These are phyloP conservation scores for Pseudoatta argentina DNA, from an alignment of 1,140 invertebrate species.

Conservation along the genomic window DNA sequence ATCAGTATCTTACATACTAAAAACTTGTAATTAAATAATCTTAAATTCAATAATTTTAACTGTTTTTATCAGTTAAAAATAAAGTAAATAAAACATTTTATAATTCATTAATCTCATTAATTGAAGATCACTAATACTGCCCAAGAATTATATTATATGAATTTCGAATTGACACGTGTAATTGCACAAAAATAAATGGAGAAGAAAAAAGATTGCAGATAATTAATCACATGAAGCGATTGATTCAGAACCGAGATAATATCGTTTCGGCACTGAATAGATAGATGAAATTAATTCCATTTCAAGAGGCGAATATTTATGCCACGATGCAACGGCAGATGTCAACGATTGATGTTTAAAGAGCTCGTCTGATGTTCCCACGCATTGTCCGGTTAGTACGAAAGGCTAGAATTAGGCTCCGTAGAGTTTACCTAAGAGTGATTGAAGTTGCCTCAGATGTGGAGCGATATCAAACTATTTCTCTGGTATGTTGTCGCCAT, in stretches of 20 bases:
- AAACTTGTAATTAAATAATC: background rate
- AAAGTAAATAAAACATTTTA: background rate
- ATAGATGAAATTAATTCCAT: background rate
- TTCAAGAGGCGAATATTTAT: constrained; percentile 10
- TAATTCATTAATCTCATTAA: background rate
- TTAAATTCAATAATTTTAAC: background rate
- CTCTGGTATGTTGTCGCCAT: constrained; percentile 58
- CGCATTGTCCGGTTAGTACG: constrained; percentile 50
- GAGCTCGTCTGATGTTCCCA: constrained; percentile 47
- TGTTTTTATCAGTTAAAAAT: background rate
- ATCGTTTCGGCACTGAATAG: constrained; percentile 2
- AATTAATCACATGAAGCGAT: constrained; percentile 5
- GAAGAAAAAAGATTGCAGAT: background rate
- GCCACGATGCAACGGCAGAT: background rate
- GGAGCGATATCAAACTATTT: constrained; percentile 54
- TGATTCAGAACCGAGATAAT: constrained; percentile 15
- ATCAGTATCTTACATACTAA: too few relatives aligned
- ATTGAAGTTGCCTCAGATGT: constrained; percentile 55
- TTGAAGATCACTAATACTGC: background rate
- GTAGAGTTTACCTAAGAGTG: constrained; percentile 50
- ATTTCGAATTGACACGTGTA: background rate
- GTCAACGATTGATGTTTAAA: constrained; percentile 24
- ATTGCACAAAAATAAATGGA: background rate
- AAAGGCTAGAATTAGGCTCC: constrained; percentile 34
- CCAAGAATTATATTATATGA: background rate